Evolutionary conservation across 2,797 vertebrate species (phyloP).

Genomic region (Pseudotriccus pelzelni): DNA sequence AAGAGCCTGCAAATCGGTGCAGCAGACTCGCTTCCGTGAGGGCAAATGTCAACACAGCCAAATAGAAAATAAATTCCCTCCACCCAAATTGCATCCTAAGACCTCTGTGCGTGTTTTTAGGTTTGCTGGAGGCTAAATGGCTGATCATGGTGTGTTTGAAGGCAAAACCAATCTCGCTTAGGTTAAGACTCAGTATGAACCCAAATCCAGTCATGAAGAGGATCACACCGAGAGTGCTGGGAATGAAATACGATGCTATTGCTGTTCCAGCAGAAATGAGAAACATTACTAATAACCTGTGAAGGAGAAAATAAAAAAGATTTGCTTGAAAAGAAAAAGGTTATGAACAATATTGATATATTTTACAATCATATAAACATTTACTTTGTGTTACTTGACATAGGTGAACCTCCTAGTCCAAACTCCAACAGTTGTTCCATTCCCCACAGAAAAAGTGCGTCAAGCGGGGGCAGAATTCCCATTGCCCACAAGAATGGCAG

Average conservation of each 20-base stretch:
- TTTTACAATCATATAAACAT: slow-evolving; percentile 17
- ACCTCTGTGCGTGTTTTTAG: slow-evolving; percentile 26
- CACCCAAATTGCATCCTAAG: slow-evolving; percentile 80
- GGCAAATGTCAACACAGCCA: slow-evolving; percentile 79
- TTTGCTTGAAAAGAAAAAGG: slow-evolving; percentile 63
- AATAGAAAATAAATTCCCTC: slow-evolving; percentile 83
- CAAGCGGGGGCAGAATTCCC: slow-evolving; percentile 90
- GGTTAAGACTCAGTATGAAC: slow-evolving; percentile 93
- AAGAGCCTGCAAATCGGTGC: slow-evolving; percentile 81
- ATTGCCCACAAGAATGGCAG: slow-evolving; percentile 95
- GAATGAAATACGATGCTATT: slow-evolving; percentile 90
- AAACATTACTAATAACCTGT: slow-evolving; percentile 93
- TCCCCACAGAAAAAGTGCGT: slow-evolving; percentile 93
- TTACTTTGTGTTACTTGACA: slow-evolving; percentile 94
- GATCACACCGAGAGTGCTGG: slow-evolving; percentile 86
- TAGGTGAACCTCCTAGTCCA: slow-evolving; percentile 92
- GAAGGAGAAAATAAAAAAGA: slow-evolving; percentile 58
- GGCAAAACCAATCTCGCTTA: slow-evolving; percentile 81
- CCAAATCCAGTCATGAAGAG: slow-evolving; percentile 91
- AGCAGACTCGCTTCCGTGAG: slow-evolving; percentile 86
- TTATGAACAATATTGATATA: background rate
- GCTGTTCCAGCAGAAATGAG: slow-evolving; percentile 83
- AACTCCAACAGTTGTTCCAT: slow-evolving; percentile 94
- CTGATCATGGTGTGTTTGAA: slow-evolving; percentile 68
- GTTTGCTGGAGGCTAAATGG: slow-evolving; percentile 53